phyloP scores from a whole-genome alignment of 2,888 invertebrate species.

The Agrypnus murinus region DNA sequence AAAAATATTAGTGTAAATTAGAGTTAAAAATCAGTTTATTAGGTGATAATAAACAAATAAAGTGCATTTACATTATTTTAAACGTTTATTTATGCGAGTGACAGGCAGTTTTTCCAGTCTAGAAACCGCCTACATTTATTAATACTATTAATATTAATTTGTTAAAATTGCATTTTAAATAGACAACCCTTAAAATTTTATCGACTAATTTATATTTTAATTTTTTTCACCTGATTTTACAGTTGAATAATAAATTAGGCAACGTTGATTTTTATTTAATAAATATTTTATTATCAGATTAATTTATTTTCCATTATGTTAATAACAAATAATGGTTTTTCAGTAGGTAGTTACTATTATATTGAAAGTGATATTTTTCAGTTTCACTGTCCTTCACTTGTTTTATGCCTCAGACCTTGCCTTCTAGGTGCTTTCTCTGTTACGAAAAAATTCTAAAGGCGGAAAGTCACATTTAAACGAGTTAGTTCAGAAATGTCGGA shows the following conservation, averaged over 20 bases:
- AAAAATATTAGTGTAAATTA: background rate
- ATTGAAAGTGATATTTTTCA: conserved; percentile 26
- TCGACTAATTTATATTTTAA: too few relatives aligned
- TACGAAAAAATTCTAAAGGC: conserved; percentile 36
- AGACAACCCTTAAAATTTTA: too few relatives aligned
- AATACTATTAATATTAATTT: background rate
- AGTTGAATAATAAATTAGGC: too few relatives aligned
- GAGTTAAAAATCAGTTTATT: background rate
- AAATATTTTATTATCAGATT: too few relatives aligned
- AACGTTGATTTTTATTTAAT: too few relatives aligned
- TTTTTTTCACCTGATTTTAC: too few relatives aligned
- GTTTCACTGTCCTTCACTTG: conserved; percentile 27
- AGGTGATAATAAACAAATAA: background rate
- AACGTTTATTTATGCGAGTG: background rate
- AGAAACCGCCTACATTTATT: conserved; percentile 15
- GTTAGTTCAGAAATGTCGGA: conserved; percentile 4
- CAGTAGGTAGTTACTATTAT: too few relatives aligned
- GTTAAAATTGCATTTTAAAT: too few relatives aligned
- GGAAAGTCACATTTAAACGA: background rate
- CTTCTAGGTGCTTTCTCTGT: conserved; percentile 32
- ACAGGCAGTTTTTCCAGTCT: conserved; percentile 14
- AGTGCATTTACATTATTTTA: background rate
- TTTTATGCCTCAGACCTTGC: conserved; percentile 27
- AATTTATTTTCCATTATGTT: too few relatives aligned
- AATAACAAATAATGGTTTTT: too few relatives aligned